phyloP scores from a whole-genome alignment of 2,797 vertebrate genomes.

The Hippocampus kuda region DNA sequence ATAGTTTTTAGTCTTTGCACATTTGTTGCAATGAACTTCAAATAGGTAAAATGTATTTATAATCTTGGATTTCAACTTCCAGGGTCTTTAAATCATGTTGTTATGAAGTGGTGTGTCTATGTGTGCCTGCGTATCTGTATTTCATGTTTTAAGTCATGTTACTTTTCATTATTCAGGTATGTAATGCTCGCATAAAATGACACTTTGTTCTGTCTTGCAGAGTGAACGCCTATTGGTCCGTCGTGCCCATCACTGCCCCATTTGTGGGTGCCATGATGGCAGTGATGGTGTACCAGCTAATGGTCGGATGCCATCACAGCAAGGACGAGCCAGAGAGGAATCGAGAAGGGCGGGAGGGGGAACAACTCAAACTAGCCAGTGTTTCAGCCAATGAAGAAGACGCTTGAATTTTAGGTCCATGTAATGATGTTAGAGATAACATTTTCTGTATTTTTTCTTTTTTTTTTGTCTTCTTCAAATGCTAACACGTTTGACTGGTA shows the following conservation, averaged over 20 bases:
- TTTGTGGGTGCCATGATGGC: slow-evolving; percentile 73
- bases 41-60: too few relatives aligned
- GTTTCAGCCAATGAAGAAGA: slow-evolving; percentile 67
- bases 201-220: slow-evolving; percentile 48
- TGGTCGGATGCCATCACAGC: slow-evolving; percentile 73
- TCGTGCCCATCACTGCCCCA: slow-evolving; percentile 75
- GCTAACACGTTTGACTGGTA: not conserved
- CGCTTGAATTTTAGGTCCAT: not conserved
- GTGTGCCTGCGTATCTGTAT: too few relatives aligned
- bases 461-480: not conserved
- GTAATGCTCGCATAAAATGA: not conserved
- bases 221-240: slow-evolving; percentile 71
- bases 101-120: too few relatives aligned
- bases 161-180: not conserved
- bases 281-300: slow-evolving; percentile 77
- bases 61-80: too few relatives aligned
- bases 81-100: too few relatives aligned
- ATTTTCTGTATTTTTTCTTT: not conserved
- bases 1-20: too few relatives aligned
- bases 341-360: slow-evolving; percentile 70
- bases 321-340: slow-evolving; percentile 54
- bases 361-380: slow-evolving; percentile 66
- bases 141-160: not conserved
- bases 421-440: not conserved
- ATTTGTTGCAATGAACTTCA: too few relatives aligned